Base-by-base conservation (phyloP, 2,797 vertebrate genomes). In the Alfaro cultratus region DNA sequence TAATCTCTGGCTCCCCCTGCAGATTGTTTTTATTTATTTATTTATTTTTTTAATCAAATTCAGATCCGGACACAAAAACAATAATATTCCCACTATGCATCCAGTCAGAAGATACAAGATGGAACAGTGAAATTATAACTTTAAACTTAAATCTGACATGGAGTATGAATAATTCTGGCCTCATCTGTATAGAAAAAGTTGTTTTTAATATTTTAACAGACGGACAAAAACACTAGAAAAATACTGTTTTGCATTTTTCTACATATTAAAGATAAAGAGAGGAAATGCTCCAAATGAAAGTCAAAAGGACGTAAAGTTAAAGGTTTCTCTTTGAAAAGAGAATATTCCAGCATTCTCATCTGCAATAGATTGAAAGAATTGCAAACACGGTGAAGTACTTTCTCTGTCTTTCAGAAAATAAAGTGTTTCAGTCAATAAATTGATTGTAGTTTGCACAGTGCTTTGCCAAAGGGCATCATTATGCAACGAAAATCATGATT, bases 401-500 rank as follows among this genome's bases (percentile, higher is more conserved):
- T 39, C 18, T 67, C 34, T 36, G 62, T 11, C 7, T 62, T 34
- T 67, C 34, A 67, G 62, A 39, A 39, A 39, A 67, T 39, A 39
- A 39, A 23, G 16, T 36, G 62, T 39, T 67, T 39, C 34, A 67
- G 34, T 39, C 31, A 39, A 67, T 39, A 67, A 39, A 21, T 39
- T 4, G 31, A 39, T 67, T 39, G 21, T 39, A 67, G 31, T 23
- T 39, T 34, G 34, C 62, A 62, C 60, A 67, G 7, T 23, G 62
- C 2, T 67, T 67, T 39, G 34, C 34, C 18, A 67, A 39, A 67
- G 62, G 34, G 62, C 62, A 39, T 39, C 62, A 23, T 36, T 67
- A 67, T 67, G 62, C 62, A 67, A 67, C 34, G 62, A 21, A 67
- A 67, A 67, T 21, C 16, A 67, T 67, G 62, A 67, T 64, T 64